Base-by-base conservation (phyloP, 2,888 invertebrate species). In the Nomada goodeniana region DNA sequence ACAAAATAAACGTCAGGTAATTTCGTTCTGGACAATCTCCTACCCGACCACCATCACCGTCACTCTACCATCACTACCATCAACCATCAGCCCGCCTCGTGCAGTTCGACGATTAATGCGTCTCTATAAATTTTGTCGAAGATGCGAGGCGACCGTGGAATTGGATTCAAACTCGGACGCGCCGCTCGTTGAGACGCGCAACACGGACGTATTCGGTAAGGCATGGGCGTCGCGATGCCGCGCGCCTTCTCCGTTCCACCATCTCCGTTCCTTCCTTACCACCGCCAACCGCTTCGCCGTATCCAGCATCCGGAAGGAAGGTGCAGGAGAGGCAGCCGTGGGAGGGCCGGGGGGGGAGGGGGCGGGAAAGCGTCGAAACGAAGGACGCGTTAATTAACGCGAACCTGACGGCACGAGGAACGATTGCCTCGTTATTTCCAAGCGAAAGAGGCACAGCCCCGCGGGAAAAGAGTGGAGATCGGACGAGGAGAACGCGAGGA, bases 1-100 rank as follows among this genome's bases (percentile, higher is more conserved):
- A 92, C 63, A 91, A 89, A 89, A 92, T 93, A 80, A 91, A 91
- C 89, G 91, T 93, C 88, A 93, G 92, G 93, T 93, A 90, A 90
- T 83, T 79, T 63, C 68, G 60, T 29, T 36, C 44, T 53, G 80
- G 69, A 75, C 67, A 63, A 63, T 79, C 60, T 64, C 55, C 50
- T 29, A 11, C 78, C 53, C 68, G 57, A 53, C 26, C 29, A 53
- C 52, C 42, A 44, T 61, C 60, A 61, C 23, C 50, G 36, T n/a
- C 59, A 60, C 18, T 50, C 29, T 36, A 36, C 29, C 70, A 76
- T 36, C 55, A 36, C 26, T 13, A 44, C 20, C 60, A 64, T 42
- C 68, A 23, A 23, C 20, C 50, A 47, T 15, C 53, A n/a, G 53
- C 53, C 55, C 23, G n/a, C 69, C 42, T 52, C 57, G 4, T 63